These are phyloP conservation scores for Sebastes variabilis DNA, from an alignment of 2,797 vertebrate genomes.

Conservation along the genomic window DNA sequence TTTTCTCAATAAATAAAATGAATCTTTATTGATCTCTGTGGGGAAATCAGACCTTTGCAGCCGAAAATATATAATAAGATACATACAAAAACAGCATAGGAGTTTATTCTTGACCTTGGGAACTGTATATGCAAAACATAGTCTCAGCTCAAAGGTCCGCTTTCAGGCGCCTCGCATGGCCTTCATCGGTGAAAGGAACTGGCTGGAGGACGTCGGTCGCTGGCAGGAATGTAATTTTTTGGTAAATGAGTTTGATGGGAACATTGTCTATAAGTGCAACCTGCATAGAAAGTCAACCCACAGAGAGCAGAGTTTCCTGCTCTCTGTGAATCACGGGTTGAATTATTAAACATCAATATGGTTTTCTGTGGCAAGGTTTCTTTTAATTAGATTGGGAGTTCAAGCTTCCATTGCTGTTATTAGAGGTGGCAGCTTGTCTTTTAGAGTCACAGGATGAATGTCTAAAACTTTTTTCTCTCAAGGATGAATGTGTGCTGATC, in stretches of 20 bases:
- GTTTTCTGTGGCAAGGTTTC: not conserved
- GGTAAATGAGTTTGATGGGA: not conserved
- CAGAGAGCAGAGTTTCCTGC: not conserved
- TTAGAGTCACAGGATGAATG: not conserved
- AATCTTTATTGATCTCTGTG: conserved; percentile 17
- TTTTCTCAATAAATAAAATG: conserved; percentile 24
- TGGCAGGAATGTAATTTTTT: not conserved
- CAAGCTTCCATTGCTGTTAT: not conserved
- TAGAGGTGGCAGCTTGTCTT: not conserved
- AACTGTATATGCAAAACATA: too few relatives aligned
- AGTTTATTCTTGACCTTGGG: not conserved
- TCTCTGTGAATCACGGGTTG: not conserved
- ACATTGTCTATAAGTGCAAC: not conserved
- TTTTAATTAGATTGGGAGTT: not conserved
- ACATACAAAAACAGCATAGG: not conserved
- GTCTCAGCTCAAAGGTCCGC: not conserved
- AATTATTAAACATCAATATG: not conserved
- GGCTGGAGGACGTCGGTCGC: not conserved
- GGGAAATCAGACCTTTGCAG: conserved; percentile 2
- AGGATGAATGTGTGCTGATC: not conserved
- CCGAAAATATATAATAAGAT: not conserved
- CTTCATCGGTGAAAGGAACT: not conserved
- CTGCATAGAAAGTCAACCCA: not conserved
- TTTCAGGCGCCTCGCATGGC: not conserved
- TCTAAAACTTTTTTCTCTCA: not conserved